A percentile compares a stretch with the other conserved stretches of the same genome.
Evolutionary conservation across 2,113 vertebrate species (phyloP).

Genomic region (Sarotherodon lohbergeri): DNA sequence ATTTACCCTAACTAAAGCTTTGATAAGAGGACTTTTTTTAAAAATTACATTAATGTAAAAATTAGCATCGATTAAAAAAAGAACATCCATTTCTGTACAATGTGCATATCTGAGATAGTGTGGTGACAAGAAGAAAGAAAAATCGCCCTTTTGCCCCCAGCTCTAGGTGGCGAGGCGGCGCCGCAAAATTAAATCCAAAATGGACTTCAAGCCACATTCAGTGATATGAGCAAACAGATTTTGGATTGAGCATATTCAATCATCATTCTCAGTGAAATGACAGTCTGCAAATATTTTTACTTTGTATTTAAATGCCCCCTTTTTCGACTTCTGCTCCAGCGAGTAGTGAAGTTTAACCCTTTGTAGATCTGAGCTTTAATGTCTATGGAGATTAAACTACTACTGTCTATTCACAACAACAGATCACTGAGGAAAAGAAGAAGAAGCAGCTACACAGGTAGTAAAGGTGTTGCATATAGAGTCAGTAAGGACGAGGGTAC

Average conservation of each 20-base stretch:
- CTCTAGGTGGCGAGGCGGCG: not conserved
- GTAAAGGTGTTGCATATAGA: constrained; percentile 42
- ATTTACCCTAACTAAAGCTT: constrained; percentile 59
- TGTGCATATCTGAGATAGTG: constrained; percentile 72
- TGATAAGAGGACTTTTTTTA: constrained; percentile 28
- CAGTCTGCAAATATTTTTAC: not conserved
- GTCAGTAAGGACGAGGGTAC: constrained; percentile 14
- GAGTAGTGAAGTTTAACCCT: not conserved
- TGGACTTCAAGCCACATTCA: constrained; percentile 39
- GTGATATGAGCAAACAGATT: constrained; percentile 51
- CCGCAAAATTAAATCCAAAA: constrained; percentile 14
- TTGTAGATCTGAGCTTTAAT: not conserved
- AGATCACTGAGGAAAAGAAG: not conserved
- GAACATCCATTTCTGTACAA: constrained; percentile 60
- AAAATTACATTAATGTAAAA: constrained; percentile 60
- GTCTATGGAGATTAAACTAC: not conserved
- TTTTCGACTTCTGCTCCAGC: not conserved
- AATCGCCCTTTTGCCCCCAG: not conserved
- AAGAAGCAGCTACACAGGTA: constrained; percentile 30
- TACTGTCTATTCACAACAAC: constrained; percentile 1
- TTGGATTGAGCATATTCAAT: constrained; percentile 47
- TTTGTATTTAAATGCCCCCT: not conserved
- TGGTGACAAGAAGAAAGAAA: constrained; percentile 30
- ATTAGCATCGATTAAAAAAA: constrained; percentile 28
- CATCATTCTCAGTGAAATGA: constrained; percentile 18